Percentiles rank a stretch among this genome's conserved stretches.
These are phyloP conservation scores for Empidonax alnorum DNA, from an alignment of 2,113 vertebrate species.

Conservation along the genomic window DNA sequence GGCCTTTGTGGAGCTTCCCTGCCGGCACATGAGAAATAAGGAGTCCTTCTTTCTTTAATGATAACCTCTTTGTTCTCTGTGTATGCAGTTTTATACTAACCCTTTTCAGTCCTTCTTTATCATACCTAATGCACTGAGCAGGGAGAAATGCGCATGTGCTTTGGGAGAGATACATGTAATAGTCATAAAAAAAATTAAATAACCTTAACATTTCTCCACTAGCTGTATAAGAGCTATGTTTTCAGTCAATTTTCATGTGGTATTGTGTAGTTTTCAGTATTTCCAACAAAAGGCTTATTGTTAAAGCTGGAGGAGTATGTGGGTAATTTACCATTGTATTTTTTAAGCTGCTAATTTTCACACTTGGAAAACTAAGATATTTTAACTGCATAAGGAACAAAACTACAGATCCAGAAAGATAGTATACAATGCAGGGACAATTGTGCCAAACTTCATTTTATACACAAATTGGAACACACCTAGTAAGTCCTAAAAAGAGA, in stretches of 20 bases:
- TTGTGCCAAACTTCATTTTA: background rate
- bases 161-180: background rate
- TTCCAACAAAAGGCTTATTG: background rate
- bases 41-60: background rate
- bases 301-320: background rate
- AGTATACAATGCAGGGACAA: background rate
- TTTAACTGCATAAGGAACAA: background rate
- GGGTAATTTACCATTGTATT: background rate
- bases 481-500: background rate
- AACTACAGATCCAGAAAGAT: background rate
- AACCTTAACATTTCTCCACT: background rate
- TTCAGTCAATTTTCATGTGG: background rate
- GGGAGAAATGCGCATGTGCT: background rate
- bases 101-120: background rate
- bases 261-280: background rate
- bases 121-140: background rate
- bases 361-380: background rate
- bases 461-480: background rate
- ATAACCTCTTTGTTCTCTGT: background rate
- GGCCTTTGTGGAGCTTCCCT: background rate
- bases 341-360: background rate
- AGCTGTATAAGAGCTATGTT: background rate
- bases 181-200: background rate
- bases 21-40: background rate
- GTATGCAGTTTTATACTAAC: background rate